phyloP scores from a whole-genome alignment of 2,888 invertebrate species.

The Idaea aversata region DNA sequence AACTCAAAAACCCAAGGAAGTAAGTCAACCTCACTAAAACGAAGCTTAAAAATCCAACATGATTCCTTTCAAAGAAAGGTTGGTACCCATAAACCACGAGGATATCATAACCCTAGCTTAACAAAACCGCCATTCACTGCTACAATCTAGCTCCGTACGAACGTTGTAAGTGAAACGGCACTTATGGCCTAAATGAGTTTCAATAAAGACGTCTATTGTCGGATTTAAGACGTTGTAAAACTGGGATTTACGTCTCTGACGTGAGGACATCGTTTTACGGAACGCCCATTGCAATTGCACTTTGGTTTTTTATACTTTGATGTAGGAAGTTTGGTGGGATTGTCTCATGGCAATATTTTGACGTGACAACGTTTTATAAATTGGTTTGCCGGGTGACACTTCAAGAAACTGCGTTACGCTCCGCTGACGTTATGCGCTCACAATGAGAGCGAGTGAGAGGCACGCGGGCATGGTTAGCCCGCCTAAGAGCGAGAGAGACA shows the following conservation, averaged over 20 bases:
- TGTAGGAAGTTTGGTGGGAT: not conserved
- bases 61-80: not conserved
- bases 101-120: not conserved
- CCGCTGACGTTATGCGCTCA: too few relatives aligned
- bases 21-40: not conserved
- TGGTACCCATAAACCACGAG: not conserved
- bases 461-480: too few relatives aligned
- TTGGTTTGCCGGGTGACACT: too few relatives aligned
- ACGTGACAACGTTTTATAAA: too few relatives aligned
- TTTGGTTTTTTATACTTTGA: constrained; percentile 24
- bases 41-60: not conserved
- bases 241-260: constrained; percentile 32
- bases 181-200: constrained; percentile 60
- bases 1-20: not conserved
- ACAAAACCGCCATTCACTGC: not conserved
- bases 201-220: constrained; percentile 58
- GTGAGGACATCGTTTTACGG: constrained; percentile 4
- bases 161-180: constrained; percentile 28
- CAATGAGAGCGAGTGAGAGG: too few relatives aligned
- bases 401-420: too few relatives aligned
- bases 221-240: constrained; percentile 54
- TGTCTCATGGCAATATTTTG: not conserved
- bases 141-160: not conserved
- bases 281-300: constrained; percentile 37
- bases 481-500: too few relatives aligned